Percentiles rank a stretch among this genome's conserved stretches.
These are phyloP conservation scores for Henicopernis longicauda DNA, from an alignment of 2,113 vertebrate species.

Conservation along the genomic window DNA sequence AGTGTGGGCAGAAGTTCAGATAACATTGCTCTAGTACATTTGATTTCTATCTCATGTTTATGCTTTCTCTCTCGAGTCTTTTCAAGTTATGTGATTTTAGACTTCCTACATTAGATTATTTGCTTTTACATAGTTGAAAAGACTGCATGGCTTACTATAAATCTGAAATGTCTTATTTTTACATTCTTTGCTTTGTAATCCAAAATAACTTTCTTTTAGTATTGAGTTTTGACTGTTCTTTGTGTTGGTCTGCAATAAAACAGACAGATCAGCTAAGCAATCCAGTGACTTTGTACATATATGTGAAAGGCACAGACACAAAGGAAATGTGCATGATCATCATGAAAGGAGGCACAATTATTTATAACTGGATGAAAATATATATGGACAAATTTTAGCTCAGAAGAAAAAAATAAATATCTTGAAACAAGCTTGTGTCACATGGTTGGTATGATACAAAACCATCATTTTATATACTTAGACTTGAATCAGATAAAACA, in stretches of 20 bases:
- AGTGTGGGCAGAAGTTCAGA: background rate
- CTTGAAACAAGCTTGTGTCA: background rate
- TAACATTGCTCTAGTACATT: background rate
- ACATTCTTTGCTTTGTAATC: background rate
- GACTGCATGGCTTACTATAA: background rate
- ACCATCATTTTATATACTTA: background rate
- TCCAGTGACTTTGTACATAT: background rate
- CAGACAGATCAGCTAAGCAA: background rate
- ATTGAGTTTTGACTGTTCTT: background rate
- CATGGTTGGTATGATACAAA: background rate
- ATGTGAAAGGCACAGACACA: background rate
- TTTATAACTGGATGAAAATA: background rate
- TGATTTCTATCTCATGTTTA: background rate
- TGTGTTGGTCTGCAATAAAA: background rate
- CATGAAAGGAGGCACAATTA: background rate
- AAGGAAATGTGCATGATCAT: background rate
- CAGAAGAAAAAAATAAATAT: background rate
- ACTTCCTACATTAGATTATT: background rate
- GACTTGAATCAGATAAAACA: background rate
- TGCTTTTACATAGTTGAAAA: background rate
- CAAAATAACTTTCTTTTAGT: background rate
- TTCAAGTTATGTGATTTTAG: background rate
- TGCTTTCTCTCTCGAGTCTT: background rate
- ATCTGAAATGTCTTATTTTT: background rate
- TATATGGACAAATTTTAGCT: background rate